Evolutionary conservation across 2,113 vertebrate genomes (phyloP).

Genomic region (Mustelus asterias): DNA sequence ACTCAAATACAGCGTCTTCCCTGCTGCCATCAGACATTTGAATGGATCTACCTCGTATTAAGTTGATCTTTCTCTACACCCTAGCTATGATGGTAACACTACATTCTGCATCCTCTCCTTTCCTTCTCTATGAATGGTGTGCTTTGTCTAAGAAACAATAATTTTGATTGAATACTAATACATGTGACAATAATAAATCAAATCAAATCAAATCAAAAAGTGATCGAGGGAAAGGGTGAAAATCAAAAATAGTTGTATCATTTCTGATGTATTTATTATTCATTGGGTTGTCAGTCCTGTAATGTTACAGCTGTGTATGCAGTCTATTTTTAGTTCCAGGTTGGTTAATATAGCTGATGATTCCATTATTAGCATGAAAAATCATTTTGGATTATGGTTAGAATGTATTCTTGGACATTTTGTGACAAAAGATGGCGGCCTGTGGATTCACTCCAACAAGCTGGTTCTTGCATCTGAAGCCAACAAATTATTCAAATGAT

Average conservation of each 20-base stretch:
- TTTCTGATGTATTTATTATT: background rate
- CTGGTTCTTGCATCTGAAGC: background rate
- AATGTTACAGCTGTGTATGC: background rate
- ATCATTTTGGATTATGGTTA: background rate
- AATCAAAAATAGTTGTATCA: background rate
- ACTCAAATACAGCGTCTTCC: no score
- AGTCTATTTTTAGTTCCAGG: background rate
- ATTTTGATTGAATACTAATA: no score
- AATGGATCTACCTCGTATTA: no score
- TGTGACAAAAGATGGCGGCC: background rate
- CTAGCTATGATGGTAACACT: no score
- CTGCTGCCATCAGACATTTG: no score
- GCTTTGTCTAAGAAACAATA: no score
- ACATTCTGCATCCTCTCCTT: no score
- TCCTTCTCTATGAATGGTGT: background rate
- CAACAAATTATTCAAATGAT: background rate
- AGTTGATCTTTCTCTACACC: no score
- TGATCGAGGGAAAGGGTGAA: no score
- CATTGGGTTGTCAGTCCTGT: background rate
- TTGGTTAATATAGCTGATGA: background rate
- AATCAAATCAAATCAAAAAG: background rate
- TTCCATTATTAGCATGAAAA: background rate
- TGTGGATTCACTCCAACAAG: background rate
- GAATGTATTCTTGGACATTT: background rate
- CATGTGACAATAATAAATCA: background rate